Conservation (phyloP, 1,140 invertebrate genomes). For the Drosophila grimshawi region DNA sequence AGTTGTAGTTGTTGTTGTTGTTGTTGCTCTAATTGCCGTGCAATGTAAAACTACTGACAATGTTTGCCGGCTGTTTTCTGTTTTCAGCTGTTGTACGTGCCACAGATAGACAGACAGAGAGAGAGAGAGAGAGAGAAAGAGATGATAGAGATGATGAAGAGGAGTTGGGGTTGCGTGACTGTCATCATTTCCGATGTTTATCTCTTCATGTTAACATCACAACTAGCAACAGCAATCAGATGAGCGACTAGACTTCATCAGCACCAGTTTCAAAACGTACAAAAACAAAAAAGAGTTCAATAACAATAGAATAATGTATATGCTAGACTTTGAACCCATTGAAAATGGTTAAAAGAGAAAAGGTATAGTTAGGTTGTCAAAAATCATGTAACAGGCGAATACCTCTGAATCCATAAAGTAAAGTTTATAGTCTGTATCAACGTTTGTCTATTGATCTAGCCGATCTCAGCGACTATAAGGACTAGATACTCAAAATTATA, state of each 20-base stretch:
- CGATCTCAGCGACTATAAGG: too few relatives aligned
- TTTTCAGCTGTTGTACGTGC: conserved; percentile 44
- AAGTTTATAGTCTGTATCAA: too few relatives aligned
- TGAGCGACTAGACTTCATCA: conserved; percentile 35
- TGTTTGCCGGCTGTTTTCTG: conserved; percentile 38
- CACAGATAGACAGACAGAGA: too few relatives aligned
- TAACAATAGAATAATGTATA: not conserved
- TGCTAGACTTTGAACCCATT: not conserved
- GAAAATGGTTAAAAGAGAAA: too few relatives aligned
- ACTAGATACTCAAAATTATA: too few relatives aligned
- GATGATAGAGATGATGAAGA: conserved; percentile 8
- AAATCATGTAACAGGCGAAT: too few relatives aligned
- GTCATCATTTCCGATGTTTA: conserved; percentile 83
- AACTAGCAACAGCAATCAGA: conserved; percentile 34
- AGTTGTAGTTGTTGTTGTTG: not conserved
- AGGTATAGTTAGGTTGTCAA: too few relatives aligned
- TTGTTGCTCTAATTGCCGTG: conserved; percentile 51
- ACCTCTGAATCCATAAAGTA: too few relatives aligned
- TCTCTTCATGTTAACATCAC: conserved; percentile 76
- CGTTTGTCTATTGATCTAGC: too few relatives aligned
- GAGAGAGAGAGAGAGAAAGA: conserved; percentile 1
- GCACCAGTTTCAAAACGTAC: conserved; percentile 26
- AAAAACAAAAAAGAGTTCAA: not conserved
- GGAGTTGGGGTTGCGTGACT: conserved; percentile 58
- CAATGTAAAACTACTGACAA: conserved; percentile 51